Conservation (phyloP, 2,113 vertebrate species). For the Scomber japonicus region DNA sequence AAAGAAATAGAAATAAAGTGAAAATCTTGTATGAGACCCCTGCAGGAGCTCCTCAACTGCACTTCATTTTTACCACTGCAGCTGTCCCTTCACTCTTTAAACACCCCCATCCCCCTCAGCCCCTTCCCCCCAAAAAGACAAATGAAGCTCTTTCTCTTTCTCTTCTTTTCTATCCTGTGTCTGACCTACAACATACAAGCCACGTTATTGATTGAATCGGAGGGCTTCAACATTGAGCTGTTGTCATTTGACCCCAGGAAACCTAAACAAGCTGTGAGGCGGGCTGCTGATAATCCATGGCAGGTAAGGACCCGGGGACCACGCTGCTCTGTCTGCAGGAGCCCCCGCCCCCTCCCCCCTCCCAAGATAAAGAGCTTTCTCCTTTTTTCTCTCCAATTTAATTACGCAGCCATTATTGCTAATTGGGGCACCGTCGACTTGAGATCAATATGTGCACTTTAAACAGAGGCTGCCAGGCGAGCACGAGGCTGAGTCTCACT, state of each 20-base stretch:
- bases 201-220: conserved; percentile 43
- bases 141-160: not conserved
- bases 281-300: conserved; percentile 40
- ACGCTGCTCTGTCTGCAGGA: conserved; percentile 36
- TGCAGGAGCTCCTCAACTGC: not conserved
- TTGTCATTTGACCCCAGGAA: conserved; percentile 65
- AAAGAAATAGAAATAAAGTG: conserved; percentile 4
- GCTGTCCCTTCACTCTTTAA: conserved; percentile 4
- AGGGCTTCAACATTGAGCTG: conserved; percentile 64
- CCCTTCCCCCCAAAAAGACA: not conserved
- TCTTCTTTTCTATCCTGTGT: not conserved
- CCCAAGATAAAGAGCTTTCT: conserved; percentile 19
- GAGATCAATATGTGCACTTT: conserved; percentile 15
- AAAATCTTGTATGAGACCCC: not conserved
- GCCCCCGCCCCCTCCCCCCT: not conserved
- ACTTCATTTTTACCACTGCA: conserved; percentile 23
- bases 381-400: conserved; percentile 9
- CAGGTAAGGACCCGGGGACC: conserved; percentile 25
- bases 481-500: not conserved
- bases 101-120: not conserved
- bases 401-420: conserved; percentile 40
- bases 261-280: conserved; percentile 43
- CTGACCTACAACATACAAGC: conserved; percentile 10
- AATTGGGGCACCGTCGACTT: not conserved
- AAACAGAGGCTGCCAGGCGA: not conserved